phyloP scores from a whole-genome alignment of 2,113 vertebrate genomes.

The Halichoerus grypus region DNA sequence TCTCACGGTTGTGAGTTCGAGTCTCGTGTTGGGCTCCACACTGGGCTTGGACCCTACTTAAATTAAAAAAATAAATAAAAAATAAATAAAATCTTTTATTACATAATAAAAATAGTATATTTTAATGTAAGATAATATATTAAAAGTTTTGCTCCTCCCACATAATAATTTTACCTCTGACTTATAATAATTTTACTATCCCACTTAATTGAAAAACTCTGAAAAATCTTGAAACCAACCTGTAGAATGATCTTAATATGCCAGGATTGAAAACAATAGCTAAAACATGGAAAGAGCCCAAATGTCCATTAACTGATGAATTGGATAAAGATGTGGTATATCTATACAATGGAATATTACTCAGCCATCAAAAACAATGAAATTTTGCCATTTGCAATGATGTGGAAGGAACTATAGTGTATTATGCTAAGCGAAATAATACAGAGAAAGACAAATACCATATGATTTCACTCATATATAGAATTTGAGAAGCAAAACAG shows the following conservation, averaged over 20 bases:
- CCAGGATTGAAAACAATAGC: not conserved
- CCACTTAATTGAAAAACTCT: not conserved
- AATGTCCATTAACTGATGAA: not conserved
- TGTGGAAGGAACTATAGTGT: not conserved
- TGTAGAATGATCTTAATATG: not conserved
- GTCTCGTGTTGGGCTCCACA: not conserved
- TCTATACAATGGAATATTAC: not conserved
- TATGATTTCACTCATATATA: not conserved
- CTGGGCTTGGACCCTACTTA: not conserved
- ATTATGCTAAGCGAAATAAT: not conserved
- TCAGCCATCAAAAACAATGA: not conserved
- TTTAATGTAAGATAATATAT: not conserved
- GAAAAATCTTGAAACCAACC: not conserved
- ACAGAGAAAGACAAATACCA: not conserved
- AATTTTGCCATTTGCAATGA: not conserved
- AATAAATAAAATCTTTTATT: not conserved
- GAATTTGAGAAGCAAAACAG: not conserved
- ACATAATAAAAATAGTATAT: not conserved
- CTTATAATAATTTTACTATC: not conserved
- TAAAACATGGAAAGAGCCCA: not conserved
- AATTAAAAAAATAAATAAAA: not conserved
- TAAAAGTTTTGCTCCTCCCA: not conserved
- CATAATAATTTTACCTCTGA: not conserved
- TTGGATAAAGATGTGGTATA: not conserved
- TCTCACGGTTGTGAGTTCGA: not conserved